Percentiles rank a stretch among this genome's conserved stretches.
Evolutionary conservation across 2,113 vertebrate genomes (phyloP).

Genomic region (Eretmochelys imbricata): DNA sequence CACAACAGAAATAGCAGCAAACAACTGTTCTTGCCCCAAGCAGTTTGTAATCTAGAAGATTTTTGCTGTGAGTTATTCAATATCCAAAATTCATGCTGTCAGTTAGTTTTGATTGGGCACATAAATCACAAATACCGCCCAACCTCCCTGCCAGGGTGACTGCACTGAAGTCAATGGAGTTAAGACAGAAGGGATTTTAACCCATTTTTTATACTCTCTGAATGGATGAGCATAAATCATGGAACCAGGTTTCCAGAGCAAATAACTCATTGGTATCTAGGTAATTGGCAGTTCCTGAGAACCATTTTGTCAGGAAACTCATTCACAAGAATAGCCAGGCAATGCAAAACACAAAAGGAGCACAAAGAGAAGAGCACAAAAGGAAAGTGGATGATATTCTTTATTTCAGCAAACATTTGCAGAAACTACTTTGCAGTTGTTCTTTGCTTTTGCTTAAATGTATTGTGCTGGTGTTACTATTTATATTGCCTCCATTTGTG

Average conservation of each 20-base stretch:
- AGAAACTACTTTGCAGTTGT: background rate
- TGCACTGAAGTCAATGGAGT: background rate
- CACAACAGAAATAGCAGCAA: background rate
- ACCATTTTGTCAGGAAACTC: background rate
- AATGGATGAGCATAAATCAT: background rate
- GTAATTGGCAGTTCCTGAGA: background rate
- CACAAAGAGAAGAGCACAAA: background rate
- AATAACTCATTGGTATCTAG: background rate
- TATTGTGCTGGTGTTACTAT: background rate
- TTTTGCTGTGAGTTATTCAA: background rate
- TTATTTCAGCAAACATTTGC: background rate
- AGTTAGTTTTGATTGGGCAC: background rate
- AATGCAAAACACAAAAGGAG: fast-evolving
- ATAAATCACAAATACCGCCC: background rate
- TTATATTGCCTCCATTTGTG: background rate
- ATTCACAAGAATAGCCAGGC: background rate
- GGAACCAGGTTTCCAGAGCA: background rate
- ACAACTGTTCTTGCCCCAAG: background rate
- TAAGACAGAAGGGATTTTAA: background rate
- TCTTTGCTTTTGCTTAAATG: background rate
- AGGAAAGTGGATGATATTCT: background rate
- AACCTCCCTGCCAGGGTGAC: background rate
- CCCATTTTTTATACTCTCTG: background rate
- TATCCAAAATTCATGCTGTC: background rate
- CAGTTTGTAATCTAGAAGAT: background rate